Conservation (phyloP, 2,113 vertebrate species). For the Tachysurus vachellii region DNA sequence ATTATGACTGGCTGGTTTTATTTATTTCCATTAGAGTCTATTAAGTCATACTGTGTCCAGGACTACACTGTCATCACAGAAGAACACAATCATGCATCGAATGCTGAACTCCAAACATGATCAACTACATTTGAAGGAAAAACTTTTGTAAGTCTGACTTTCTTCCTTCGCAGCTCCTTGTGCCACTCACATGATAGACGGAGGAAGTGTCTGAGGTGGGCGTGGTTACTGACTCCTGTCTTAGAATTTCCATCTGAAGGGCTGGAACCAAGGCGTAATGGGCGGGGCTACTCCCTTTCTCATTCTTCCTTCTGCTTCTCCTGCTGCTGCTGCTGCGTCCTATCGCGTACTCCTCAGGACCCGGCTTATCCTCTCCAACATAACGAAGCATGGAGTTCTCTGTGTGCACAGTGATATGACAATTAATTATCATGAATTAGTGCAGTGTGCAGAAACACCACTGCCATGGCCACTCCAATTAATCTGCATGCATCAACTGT, state of each 20-base stretch:
- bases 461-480: neutral
- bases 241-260: conserved; percentile 91
- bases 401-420: conserved; percentile 55
- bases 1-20: neutral
- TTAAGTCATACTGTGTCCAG: neutral
- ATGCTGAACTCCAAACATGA: neutral
- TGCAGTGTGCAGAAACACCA: conserved; percentile 2
- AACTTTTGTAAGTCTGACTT: neutral
- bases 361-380: conserved; percentile 90
- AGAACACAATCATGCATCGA: neutral
- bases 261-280: conserved; percentile 89
- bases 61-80: neutral
- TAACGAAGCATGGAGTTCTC: conserved; percentile 95
- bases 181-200: conserved; percentile 88
- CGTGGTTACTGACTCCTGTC: conserved; percentile 86
- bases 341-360: conserved; percentile 87
- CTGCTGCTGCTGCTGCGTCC: conserved; percentile 89
- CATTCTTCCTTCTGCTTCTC: conserved; percentile 89
- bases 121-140: neutral
- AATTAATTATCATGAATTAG: neutral
- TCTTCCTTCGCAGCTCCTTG: neutral
- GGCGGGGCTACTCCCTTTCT: conserved; percentile 87
- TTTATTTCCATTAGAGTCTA: neutral
- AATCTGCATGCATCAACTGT: neutral
- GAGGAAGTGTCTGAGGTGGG: conserved; percentile 89